Evolutionary conservation across 2,888 invertebrate genomes (phyloP), one percentile per base, ranked within the genome.

Genomic region (Megalurothrips usitatus): DNA sequence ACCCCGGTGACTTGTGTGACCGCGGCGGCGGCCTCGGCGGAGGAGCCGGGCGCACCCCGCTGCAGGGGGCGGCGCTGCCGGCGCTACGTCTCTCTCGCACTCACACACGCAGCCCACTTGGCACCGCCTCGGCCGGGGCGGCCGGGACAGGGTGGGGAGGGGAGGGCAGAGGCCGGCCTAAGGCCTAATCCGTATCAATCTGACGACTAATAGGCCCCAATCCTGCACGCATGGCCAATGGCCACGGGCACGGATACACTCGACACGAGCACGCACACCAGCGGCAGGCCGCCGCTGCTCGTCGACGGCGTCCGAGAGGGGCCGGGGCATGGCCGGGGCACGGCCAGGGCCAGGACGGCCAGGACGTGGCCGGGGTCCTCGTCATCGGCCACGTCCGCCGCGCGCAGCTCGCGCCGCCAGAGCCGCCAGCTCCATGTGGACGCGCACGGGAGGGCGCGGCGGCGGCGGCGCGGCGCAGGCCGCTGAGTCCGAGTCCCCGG

Each of bases 181-280:
- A 58, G 58, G 58, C 26, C 68, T 75, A 75, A 75, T 75, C 68
- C 68, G 23, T 75, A 75, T 75, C 68, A 75, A 26, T 58, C 58
- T 58, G 58, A 19, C 19, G 68, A 23, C 68, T 75, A 75, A 75
- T 75, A 75, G 68, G 68, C 68, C n/a, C 68, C 68, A 75, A 75
- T 75, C 68, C 68, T 26, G 68, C 68, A 75, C 68, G 68, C 68
- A 75, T 75, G 68, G 68, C 19, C 34, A 43, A 43, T 43, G 34
- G 34, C 34, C 34, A 43, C 34, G 34, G 34, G 34, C 34, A 43
- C 34, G 34, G 34, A 6, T 6, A 43, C 34, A 43, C 3, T 43
- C 34, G 34, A 43, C 34, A 43, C 34, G 34, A 2, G 6, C 34
- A 43, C 34, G 34, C 34, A 43, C 34, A 6, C 34, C 34, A 43